Evolutionary conservation across 2,797 vertebrate genomes (phyloP).

Genomic region (Uromys caudimaculatus): DNA sequence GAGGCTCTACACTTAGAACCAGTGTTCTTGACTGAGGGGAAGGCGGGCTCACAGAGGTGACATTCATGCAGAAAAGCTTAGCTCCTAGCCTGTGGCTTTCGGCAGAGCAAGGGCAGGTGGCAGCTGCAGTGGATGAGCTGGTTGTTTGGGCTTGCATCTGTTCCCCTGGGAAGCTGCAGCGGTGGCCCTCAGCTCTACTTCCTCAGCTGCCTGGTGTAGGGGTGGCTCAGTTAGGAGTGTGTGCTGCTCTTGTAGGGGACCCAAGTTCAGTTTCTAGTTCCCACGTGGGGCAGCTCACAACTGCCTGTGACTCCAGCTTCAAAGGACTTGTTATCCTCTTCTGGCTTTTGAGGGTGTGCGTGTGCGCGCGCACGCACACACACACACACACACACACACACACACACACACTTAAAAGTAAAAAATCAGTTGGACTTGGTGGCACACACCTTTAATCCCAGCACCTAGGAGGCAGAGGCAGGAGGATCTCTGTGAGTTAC

Average conservation of each 20-base stretch:
- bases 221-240: not conserved
- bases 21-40: not conserved
- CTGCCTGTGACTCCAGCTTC: not conserved
- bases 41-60: not conserved
- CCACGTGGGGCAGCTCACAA: not conserved
- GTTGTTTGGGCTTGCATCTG: not conserved
- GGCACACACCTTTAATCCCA: not conserved
- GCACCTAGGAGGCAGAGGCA: not conserved
- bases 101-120: not conserved
- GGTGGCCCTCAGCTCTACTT: not conserved
- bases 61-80: not conserved
- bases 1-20: not conserved
- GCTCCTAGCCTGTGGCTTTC: not conserved
- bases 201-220: not conserved
- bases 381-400: not conserved
- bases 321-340: not conserved
- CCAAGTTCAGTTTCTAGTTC: not conserved
- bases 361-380: not conserved
- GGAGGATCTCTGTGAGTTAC: not conserved
- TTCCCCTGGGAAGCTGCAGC: not conserved
- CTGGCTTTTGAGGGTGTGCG: not conserved
- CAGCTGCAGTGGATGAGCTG: not conserved
- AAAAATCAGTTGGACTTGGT: not conserved
- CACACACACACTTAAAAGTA: not conserved
- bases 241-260: not conserved